Evolutionary conservation across 1,140 invertebrate genomes (phyloP), one percentile per base, ranked within the genome.

Genomic region (Brachionus asplanchnoidis): DNA sequence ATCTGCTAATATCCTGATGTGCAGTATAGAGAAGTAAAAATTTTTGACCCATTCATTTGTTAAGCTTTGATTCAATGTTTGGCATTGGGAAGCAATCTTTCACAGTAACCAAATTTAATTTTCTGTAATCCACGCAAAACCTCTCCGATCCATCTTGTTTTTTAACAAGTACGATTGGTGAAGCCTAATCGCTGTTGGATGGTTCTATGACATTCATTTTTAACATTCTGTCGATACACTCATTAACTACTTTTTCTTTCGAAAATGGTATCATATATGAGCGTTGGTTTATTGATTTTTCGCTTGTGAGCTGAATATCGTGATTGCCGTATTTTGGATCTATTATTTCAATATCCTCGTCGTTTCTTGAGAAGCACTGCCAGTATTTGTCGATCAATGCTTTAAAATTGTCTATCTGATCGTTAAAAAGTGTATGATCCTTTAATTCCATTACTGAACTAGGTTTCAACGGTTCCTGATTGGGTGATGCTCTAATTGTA

Each of bases 1-100:
- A 90, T 86, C 70, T 90, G 88, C 77, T 87, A 87, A 85, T 88
- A 91, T 3, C 88, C 89, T 65, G 87, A 86, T 60, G 83, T 87
- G 23, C 89, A 44, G 84, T 90, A 89, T 5, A 90, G 50, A 7
- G 86, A 87, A 12, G 79, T 87, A 70, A 88, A 89, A 23, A 46
- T 42, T n/a, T 68, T 84, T 1, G 40, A 26, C n/a, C 60, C 32
- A 28, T 68, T 68, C 7, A 84, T 70, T 66, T 66, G 11, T 44
- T 28, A 1, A 83, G 5, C 11, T 8, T 84, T 17, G 36, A n/a
- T 73, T 84, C 82, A 11, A 84, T 84, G n/a, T 40, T 26, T 53
- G 82, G 82, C 9, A 84, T 70, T 60, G 68, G 40, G 70, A 42
- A 84, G 42, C 60, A 32, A 32, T 84, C 60, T 36, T 83, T 84